Evolutionary conservation across 2,888 invertebrate species (phyloP).

Genomic region (Hydrotaea diabolus): DNA sequence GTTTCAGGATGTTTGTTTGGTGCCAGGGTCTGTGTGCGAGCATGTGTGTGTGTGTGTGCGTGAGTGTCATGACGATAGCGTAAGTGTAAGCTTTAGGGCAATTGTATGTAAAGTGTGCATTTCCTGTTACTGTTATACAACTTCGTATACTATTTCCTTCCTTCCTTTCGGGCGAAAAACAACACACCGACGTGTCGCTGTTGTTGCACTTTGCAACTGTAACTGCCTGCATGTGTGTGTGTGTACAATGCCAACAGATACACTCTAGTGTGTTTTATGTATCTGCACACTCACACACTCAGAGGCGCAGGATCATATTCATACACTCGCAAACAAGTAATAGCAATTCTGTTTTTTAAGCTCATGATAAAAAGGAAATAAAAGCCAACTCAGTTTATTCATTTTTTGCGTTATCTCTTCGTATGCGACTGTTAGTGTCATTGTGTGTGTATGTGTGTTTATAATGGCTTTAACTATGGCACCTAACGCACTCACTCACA

Average conservation of each 20-base stretch:
- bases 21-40: conserved; percentile 7
- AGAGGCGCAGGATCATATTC: not conserved
- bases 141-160: conserved; percentile 67
- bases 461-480: conserved; percentile 29
- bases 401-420: conserved; percentile 7
- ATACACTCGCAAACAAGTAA: not conserved
- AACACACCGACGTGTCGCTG: conserved; percentile 8
- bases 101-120: conserved; percentile 66
- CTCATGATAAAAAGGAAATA: conserved; percentile 33
- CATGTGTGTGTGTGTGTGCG: conserved; percentile 31
- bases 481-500: not conserved
- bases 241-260: not conserved
- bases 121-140: conserved; percentile 66
- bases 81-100: conserved; percentile 59
- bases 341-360: conserved; percentile 3
- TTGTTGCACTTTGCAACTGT: not conserved
- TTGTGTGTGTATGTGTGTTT: not conserved
- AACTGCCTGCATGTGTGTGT: conserved; percentile 34
- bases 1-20: not conserved
- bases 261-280: not conserved
- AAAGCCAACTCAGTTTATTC: conserved; percentile 37
- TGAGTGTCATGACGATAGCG: not conserved
- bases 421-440: not conserved
- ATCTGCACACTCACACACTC: not conserved
- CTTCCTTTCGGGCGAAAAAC: conserved; percentile 54